Conservation (phyloP, 2,888 invertebrate species). For the Phalera bucephala region DNA sequence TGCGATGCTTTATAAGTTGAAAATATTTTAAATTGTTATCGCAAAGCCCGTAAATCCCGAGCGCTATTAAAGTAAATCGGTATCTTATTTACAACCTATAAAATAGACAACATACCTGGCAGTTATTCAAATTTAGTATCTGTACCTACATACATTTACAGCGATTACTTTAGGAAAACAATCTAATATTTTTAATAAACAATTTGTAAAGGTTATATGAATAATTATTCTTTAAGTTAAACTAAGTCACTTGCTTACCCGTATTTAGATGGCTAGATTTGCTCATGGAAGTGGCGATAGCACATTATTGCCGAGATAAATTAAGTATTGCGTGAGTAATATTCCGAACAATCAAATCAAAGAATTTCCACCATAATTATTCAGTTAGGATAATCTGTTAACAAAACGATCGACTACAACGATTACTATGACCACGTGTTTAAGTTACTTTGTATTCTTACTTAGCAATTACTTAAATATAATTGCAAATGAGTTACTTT, state of each 20-base stretch:
- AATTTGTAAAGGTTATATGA: not conserved
- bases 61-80: slow-evolving; percentile 42
- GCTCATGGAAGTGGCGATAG: not conserved
- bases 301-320: not conserved
- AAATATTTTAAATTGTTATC: slow-evolving; percentile 42
- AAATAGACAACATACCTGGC: slow-evolving; percentile 23
- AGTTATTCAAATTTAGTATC: not conserved
- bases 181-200: too few relatives aligned
- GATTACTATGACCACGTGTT: slow-evolving; percentile 18
- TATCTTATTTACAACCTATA: slow-evolving; percentile 25
- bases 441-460: slow-evolving; percentile 5
- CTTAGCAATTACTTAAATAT: too few relatives aligned
- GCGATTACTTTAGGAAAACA: too few relatives aligned
- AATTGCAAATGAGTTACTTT: too few relatives aligned
- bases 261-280: not conserved
- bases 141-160: too few relatives aligned
- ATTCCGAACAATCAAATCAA: slow-evolving; percentile 21
- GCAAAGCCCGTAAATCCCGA: slow-evolving; percentile 40
- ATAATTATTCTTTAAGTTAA: not conserved
- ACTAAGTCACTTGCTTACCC: not conserved
- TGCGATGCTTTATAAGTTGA: slow-evolving; percentile 33
- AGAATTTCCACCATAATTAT: slow-evolving; percentile 26
- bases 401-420: slow-evolving; percentile 16
- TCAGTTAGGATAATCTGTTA: slow-evolving; percentile 20
- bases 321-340: slow-evolving; percentile 13